These are phyloP conservation scores for Scotopteryx bipunctaria DNA, from an alignment of 2,888 invertebrate species.

Conservation along the genomic window DNA sequence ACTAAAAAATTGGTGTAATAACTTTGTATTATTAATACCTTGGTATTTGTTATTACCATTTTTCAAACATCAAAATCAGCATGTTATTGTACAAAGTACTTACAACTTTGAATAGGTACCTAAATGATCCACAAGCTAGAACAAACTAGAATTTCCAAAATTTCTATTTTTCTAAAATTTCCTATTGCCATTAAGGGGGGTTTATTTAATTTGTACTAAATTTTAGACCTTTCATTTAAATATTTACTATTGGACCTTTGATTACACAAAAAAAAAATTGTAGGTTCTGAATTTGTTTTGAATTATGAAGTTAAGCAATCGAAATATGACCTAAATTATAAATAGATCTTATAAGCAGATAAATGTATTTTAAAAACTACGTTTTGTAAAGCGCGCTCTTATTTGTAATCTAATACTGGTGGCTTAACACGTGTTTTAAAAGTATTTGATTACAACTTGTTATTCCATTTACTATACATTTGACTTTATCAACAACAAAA, in stretches of 20 bases:
- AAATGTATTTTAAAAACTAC: slow-evolving; percentile 58
- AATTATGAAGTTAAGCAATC: slow-evolving; percentile 12
- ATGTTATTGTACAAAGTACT: too few relatives aligned
- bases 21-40: too few relatives aligned
- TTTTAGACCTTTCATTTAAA: slow-evolving; percentile 50
- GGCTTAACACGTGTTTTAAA: slow-evolving; percentile 45
- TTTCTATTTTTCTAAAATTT: slow-evolving; percentile 21
- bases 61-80: too few relatives aligned
- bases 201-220: slow-evolving; percentile 54
- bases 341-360: neutral
- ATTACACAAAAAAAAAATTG: neutral
- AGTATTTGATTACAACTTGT: too few relatives aligned
- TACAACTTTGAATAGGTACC: too few relatives aligned
- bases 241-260: slow-evolving; percentile 13
- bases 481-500: slow-evolving; percentile 19
- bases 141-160: slow-evolving; percentile 4
- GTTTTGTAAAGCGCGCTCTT: slow-evolving; percentile 60
- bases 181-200: slow-evolving; percentile 45
- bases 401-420: slow-evolving; percentile 60
- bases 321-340: slow-evolving; percentile 18
- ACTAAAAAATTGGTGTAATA: too few relatives aligned
- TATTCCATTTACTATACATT: slow-evolving; percentile 5
- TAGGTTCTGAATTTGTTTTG: neutral
- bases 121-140: slow-evolving; percentile 26
- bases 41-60: too few relatives aligned